Base-by-base conservation (phyloP, 2,797 vertebrate genomes). In the Columba guinea region DNA sequence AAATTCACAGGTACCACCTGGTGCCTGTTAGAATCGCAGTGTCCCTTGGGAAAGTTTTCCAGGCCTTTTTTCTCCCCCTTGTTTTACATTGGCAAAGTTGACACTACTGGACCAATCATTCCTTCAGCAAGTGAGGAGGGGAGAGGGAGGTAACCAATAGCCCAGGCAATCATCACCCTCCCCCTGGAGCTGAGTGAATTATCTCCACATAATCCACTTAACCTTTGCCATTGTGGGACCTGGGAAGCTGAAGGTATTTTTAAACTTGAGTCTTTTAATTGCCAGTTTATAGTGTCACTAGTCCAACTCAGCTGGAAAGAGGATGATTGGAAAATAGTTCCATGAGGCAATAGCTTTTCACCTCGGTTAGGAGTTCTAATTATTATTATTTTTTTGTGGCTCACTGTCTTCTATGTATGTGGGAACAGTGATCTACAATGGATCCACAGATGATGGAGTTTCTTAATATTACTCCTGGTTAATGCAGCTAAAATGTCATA, bases 141-240 rank as follows among this genome's bases (percentile, higher is more conserved):
- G 91, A 94, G 83, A 89, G 34, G 59, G 71, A 94, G 91, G 93
- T 70, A 77, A 84, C 93, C 87, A 84, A 90, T 20, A 90, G 77
- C 65, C 83, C 83, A 93, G 92, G 94, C 95, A 95, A 83, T 96
- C 97, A 93, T 93, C 95, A 95, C 96, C 90, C 96, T 98, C 97
- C 95, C 96, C 74, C 76, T 93, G 94, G 96, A 97, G 96, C 91
- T 65, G 87, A 97, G 96, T 69, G 97, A 98, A 98, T 98, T 98
- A 98, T 98, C 97, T 97, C 97, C 98, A 97, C 91, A 96, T 98
- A 98, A 98, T 98, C 98, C 98, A 98, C 96, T 98, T 98, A 98
- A 98, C 98, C 97, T 98, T 98, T 98, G 98, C 97, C 98, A 97
- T 96, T 84, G 95, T 84, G 83, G 95, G 94, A 97, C 97, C 95